Conservation (phyloP, 2,113 vertebrate species). For the Hippolais icterina region DNA sequence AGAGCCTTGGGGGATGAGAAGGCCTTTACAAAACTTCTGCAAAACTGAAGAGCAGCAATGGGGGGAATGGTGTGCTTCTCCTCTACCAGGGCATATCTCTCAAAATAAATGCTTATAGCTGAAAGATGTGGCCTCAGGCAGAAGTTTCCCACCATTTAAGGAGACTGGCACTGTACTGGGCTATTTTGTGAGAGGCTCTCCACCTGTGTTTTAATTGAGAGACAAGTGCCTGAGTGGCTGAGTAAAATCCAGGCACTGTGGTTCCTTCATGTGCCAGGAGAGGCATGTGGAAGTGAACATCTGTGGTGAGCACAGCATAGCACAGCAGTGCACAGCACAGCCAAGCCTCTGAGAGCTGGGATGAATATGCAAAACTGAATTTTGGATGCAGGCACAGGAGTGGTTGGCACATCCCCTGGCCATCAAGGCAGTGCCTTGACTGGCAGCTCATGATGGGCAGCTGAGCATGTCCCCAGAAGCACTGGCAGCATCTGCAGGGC, state of each 20-base stretch:
- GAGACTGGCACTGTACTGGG: not conserved
- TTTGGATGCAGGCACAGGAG: not conserved
- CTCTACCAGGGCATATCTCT: not conserved
- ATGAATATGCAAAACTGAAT: not conserved
- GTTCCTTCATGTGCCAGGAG: not conserved
- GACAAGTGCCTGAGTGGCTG: not conserved
- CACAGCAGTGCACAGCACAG: fast-evolving
- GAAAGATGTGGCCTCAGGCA: not conserved
- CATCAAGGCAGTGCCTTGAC: not conserved
- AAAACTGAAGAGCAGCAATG: not conserved
- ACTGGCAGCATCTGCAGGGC: not conserved
- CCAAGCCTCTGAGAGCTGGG: fast-evolving
- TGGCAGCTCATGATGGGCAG: not conserved
- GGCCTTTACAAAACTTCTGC: not conserved
- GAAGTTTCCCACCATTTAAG: not conserved
- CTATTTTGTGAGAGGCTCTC: not conserved
- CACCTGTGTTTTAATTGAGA: not conserved
- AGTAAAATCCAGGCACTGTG: not conserved
- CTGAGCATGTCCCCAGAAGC: not conserved
- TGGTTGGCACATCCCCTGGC: not conserved
- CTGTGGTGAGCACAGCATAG: fast-evolving
- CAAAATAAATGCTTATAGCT: not conserved
- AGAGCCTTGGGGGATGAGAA: not conserved
- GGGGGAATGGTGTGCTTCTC: not conserved
- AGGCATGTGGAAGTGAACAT: not conserved